A percentile compares a stretch with the other conserved stretches of the same genome.
Evolutionary conservation across 2,113 vertebrate species (phyloP).

Genomic region (Climacteris rufus): DNA sequence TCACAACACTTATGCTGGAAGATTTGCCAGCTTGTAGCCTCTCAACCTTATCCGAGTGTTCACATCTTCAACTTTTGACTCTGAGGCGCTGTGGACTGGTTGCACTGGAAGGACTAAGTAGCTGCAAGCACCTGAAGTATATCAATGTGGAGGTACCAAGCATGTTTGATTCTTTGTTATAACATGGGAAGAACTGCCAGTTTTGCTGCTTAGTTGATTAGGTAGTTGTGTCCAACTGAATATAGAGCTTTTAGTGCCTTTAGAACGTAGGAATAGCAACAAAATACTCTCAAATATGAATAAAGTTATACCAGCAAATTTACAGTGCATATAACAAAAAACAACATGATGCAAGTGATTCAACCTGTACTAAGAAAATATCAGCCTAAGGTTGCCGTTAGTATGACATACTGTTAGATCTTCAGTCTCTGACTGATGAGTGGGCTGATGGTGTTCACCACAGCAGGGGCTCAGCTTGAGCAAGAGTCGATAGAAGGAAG

Average conservation of each 20-base stretch:
- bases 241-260: background rate
- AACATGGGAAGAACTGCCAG: background rate
- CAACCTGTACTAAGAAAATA: background rate
- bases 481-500: background rate
- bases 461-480: background rate
- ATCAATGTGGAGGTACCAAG: conserved; percentile 83
- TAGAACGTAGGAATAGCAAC: background rate
- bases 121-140: conserved; percentile 75
- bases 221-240: background rate
- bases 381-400: background rate
- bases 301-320: background rate
- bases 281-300: background rate
- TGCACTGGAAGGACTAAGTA: conserved; percentile 77
- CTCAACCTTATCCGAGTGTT: conserved; percentile 79
- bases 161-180: background rate
- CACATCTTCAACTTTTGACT: conserved; percentile 78
- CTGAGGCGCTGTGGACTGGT: conserved; percentile 82
- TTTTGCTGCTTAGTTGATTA: background rate
- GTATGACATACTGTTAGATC: background rate
- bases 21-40: conserved; percentile 82
- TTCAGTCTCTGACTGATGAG: background rate
- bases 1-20: conserved; percentile 81
- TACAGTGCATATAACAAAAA: background rate
- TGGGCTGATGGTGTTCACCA: background rate
- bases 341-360: background rate